Base-by-base conservation (phyloP, 2,113 vertebrate genomes). In the Rattus rattus region DNA sequence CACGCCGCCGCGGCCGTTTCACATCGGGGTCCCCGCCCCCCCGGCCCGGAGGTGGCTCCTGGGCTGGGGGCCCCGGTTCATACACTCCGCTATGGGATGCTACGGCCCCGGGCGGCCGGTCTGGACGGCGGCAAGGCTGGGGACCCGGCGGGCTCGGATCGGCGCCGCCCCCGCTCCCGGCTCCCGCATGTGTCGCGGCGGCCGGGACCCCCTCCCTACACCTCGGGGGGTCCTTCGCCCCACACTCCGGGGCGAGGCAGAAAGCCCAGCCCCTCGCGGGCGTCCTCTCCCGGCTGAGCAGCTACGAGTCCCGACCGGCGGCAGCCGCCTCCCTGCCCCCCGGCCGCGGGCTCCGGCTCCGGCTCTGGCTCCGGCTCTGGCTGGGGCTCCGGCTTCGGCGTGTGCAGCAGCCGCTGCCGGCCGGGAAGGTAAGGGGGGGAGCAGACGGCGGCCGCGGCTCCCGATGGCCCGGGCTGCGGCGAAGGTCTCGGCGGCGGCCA, bases 161-260 rank as follows among this genome's bases (percentile, higher is more conserved):
- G 97, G 97, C 98, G 97, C 98, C 98, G 97, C 98, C 97, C 96
- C 97, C 97, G 97, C 98, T 95, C 97, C 95, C 77, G 97, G 97
- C 97, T 97, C 97, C 97, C 67, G 97, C 97, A 98, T 97, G 97
- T 96, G 97, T 98, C 90, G 97, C 95, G 39, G 91, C 92, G 92
- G 97, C 92, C 63, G 97, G 96, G 97, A 96, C 96, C 97, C 94
- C 97, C 97, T 94, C 96, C 97, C 92, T 77, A 94, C 92, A 84
- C 97, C 94, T 94, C 19, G 65, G 96, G 96, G 93, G 94, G 93
- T 92, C 92, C 92, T 96, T 83, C 81, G 95, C 86, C 94, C 93
- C 91, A 67, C 75, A 89, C 88, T 73, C 94, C 93, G 83, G 92
- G 93, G 69, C 88, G 47, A 93, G 90, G 70, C 63, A 77, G 79